phyloP scores from a whole-genome alignment of 2,113 vertebrate genomes.

The Rafetus swinhoei region DNA sequence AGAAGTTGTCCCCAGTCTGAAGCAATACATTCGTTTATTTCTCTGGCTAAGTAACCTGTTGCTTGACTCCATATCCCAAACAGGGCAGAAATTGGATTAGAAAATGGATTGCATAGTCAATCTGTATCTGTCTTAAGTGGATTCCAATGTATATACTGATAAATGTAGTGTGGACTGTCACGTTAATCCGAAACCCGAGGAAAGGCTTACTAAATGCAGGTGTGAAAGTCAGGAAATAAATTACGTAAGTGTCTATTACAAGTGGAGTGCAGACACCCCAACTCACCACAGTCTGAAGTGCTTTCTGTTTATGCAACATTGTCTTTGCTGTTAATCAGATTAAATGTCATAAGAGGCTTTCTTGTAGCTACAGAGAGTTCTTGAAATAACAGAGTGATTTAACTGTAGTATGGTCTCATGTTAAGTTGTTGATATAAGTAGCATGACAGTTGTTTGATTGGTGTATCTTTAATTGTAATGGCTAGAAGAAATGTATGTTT shows the following conservation, averaged over 20 bases:
- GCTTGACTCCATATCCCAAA: not conserved
- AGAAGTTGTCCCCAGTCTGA: not conserved
- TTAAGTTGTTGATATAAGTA: not conserved
- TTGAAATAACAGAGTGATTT: slow-evolving; percentile 27
- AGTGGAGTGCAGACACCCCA: not conserved
- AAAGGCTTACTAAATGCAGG: not conserved
- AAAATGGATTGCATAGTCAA: not conserved
- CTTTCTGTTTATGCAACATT: slow-evolving; percentile 21
- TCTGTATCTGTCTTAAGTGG: not conserved
- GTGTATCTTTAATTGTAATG: not conserved
- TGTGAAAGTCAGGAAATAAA: not conserved
- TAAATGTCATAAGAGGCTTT: slow-evolving; percentile 22
- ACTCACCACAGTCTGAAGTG: not conserved
- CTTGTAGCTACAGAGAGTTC: slow-evolving; percentile 13
- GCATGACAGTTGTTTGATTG: not conserved
- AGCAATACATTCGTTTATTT: not conserved
- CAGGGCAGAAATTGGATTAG: not conserved
- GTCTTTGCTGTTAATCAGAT: slow-evolving; percentile 4
- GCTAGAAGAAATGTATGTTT: not conserved
- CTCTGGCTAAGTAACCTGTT: fast-evolving
- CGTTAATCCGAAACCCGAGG: not conserved
- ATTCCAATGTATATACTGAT: not conserved
- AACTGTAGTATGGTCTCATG: slow-evolving; percentile 6
- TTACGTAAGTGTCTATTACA: not conserved
- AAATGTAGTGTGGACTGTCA: not conserved